These are phyloP conservation scores for Phyllotreta striolata DNA, from an alignment of 2,888 invertebrate genomes.

Conservation along the genomic window DNA sequence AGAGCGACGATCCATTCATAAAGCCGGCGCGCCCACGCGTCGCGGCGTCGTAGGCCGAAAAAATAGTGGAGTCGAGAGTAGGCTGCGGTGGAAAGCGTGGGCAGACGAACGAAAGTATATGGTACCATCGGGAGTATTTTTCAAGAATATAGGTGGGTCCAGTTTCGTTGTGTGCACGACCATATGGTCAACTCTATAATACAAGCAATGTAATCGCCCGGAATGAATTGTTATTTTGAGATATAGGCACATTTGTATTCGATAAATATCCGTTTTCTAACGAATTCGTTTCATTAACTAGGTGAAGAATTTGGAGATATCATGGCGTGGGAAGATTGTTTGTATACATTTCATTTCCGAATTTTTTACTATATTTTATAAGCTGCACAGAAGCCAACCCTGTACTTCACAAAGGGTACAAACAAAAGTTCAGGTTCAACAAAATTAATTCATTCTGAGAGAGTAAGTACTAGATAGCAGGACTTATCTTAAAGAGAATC, in stretches of 20 bases:
- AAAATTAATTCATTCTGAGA: too few species aligned
- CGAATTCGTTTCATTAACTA: too few species aligned
- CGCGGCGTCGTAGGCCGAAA: slow-evolving; percentile 33
- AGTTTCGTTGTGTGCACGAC: slow-evolving; percentile 18
- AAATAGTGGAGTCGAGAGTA: slow-evolving; percentile 35
- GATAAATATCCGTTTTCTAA: too few species aligned
- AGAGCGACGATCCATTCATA: slow-evolving; percentile 35
- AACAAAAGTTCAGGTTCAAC: too few species aligned
- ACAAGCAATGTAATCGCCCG: not conserved
- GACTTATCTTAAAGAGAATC: too few species aligned
- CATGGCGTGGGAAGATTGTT: not conserved
- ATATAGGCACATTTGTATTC: too few species aligned
- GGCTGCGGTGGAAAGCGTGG: slow-evolving; percentile 32
- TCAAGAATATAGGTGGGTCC: slow-evolving; percentile 35
- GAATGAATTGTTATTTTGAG: too few species aligned
- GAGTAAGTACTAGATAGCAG: too few species aligned
- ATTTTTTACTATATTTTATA: too few species aligned
- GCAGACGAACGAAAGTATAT: slow-evolving; percentile 33
- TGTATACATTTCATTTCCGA: too few species aligned
- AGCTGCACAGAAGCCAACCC: too few species aligned
- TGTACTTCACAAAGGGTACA: too few species aligned
- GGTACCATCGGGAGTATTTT: slow-evolving; percentile 36
- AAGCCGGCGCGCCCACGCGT: slow-evolving; percentile 29
- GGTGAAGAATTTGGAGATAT: not conserved
- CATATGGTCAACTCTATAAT: slow-evolving; percentile 34